These are phyloP conservation scores for Leucophenga montana DNA, from an alignment of 2,888 invertebrate species.

Conservation along the genomic window DNA sequence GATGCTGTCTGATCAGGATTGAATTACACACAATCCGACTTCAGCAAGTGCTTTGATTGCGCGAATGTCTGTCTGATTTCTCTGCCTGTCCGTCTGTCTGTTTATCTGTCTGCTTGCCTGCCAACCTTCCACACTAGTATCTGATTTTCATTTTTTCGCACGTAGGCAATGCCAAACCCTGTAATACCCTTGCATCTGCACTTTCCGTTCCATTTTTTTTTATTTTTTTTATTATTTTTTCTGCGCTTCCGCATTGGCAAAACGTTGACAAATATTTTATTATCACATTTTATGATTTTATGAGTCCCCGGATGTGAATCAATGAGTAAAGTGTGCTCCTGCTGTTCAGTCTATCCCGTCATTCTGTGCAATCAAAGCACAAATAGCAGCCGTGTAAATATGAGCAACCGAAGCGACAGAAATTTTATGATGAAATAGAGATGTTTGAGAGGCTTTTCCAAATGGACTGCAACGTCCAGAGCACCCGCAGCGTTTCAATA, in stretches of 20 bases:
- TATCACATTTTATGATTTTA: conserved; percentile 66
- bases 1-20: conserved; percentile 61
- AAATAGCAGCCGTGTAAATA: conserved; percentile 8
- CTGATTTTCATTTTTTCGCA: too few relatives aligned
- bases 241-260: conserved; percentile 48
- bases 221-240: background rate
- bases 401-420: conserved; percentile 37
- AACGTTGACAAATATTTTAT: conserved; percentile 67
- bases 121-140: background rate
- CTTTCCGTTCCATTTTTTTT: background rate
- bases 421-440: conserved; percentile 1
- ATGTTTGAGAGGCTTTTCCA: too few relatives aligned
- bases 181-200: too few relatives aligned
- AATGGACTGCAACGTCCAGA: too few relatives aligned
- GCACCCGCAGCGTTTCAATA: too few relatives aligned
- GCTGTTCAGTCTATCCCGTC: background rate
- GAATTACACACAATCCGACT: conserved; percentile 66
- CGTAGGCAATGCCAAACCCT: too few relatives aligned
- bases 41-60: conserved; percentile 65
- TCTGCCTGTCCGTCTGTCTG: conserved; percentile 20
- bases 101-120: background rate
- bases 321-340: conserved; percentile 47
- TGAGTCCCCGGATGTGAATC: conserved; percentile 68
- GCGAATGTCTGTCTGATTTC: conserved; percentile 37
- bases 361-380: conserved; percentile 24